Conservation (phyloP, 2,797 vertebrate species). For the Enteromius treurensis region DNA sequence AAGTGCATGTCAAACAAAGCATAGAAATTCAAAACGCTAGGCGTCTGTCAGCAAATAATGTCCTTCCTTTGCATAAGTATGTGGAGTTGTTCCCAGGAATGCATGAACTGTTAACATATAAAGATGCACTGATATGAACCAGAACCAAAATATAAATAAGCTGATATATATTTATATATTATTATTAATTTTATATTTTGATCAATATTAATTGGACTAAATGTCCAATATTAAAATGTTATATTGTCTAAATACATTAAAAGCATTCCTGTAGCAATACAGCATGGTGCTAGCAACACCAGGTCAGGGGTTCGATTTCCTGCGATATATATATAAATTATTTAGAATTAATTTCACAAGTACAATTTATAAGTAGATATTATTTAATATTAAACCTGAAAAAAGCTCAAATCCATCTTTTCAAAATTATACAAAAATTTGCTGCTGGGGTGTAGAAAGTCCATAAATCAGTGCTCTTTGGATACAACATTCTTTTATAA, state of each 20-base stretch:
- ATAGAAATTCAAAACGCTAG: not conserved
- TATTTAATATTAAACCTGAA: too few species aligned
- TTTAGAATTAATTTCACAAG: too few species aligned
- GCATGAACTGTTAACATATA: not conserved
- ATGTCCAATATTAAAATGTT: not conserved
- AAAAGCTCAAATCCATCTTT: too few species aligned
- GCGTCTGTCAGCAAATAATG: not conserved
- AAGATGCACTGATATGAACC: not conserved
- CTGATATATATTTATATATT: too few species aligned
- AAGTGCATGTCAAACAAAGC: slow-evolving; percentile 15
- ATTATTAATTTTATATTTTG: not conserved
- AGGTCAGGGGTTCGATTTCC: too few species aligned
- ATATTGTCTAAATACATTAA: not conserved
- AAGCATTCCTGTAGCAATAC: not conserved
- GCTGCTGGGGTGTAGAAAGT: too few species aligned
- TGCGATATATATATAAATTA: too few species aligned
- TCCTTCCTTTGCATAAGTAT: not conserved
- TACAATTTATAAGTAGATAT: too few species aligned
- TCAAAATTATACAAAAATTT: too few species aligned
- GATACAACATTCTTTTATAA: too few species aligned
- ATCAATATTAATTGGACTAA: too few species aligned
- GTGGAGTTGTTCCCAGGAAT: not conserved
- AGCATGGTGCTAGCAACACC: not conserved
- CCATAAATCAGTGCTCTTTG: too few species aligned
- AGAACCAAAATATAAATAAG: not conserved